These are phyloP conservation scores for Mugil cephalus DNA, from an alignment of 2,113 vertebrate species.

Conservation along the genomic window DNA sequence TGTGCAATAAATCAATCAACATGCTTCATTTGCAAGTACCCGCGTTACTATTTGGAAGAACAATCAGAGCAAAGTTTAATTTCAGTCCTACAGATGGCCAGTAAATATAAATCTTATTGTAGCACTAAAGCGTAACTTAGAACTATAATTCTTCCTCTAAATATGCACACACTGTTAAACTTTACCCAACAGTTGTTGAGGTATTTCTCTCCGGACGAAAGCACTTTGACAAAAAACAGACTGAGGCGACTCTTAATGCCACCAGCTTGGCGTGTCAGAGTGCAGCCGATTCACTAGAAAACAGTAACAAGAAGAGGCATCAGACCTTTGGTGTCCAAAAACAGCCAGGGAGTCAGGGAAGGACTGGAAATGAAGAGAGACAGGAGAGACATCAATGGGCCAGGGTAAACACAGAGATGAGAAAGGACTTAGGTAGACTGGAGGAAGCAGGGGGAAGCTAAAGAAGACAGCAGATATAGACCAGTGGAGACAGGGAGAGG, in stretches of 20 bases:
- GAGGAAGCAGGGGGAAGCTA: neutral
- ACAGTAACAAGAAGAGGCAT: neutral
- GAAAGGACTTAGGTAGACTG: constrained; percentile 1
- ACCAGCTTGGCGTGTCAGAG: neutral
- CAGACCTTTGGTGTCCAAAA: neutral
- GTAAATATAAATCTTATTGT: too few species aligned
- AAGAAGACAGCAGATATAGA: neutral
- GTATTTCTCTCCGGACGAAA: too few species aligned
- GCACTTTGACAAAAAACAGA: neutral
- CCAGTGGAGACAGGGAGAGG: constrained; percentile 2
- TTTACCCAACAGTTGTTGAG: neutral
- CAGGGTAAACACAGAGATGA: constrained; percentile 1
- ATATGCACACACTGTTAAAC: too few species aligned
- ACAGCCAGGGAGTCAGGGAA: neutral
- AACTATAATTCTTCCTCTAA: too few species aligned
- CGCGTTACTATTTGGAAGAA: too few species aligned
- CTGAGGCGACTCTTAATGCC: too few species aligned
- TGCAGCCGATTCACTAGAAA: neutral
- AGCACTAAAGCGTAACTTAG: too few species aligned
- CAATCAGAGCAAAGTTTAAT: too few species aligned
- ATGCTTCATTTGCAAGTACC: too few species aligned
- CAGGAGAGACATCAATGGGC: constrained; percentile 1
- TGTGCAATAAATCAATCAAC: too few species aligned
- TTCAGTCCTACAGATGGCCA: too few species aligned
- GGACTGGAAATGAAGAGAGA: constrained; percentile 3